phyloP scores from a whole-genome alignment of 2,888 invertebrate species.

The Torymus aiolomorphi region DNA sequence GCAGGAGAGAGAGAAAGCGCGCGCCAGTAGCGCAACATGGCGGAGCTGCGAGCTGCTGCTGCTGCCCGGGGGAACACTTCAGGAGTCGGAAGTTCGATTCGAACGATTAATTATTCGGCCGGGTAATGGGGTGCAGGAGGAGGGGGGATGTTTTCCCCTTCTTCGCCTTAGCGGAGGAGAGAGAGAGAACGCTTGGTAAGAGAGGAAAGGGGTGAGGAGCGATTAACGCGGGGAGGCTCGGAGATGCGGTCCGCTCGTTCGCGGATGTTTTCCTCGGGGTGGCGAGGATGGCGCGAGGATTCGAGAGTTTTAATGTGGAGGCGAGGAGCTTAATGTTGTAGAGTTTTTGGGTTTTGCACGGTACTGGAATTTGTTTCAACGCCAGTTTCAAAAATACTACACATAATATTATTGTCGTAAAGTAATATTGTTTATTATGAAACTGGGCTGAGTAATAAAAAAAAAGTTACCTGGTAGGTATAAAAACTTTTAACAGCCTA shows the following conservation, averaged over 20 bases:
- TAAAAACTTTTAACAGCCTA: no score
- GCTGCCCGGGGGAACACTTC: conserved; percentile 64
- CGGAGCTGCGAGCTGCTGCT: conserved; percentile 58
- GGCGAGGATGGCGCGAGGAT: no score
- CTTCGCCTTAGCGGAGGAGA: neutral
- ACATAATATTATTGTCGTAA: no score
- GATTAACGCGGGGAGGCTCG: conserved; percentile 27
- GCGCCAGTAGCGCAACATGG: conserved; percentile 70
- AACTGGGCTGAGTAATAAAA: no score
- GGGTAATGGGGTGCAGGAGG: conserved; percentile 31
- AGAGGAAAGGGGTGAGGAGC: neutral
- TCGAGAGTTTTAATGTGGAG: no score
- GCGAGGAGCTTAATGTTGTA: no score
- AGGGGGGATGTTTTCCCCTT: conserved; percentile 3
- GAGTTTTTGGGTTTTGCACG: no score
- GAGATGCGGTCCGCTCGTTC: neutral
- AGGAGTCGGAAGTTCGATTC: conserved; percentile 70
- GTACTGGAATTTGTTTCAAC: no score
- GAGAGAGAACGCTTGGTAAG: neutral
- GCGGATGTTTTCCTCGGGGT: no score
- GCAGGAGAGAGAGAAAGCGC: neutral
- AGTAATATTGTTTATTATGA: no score
- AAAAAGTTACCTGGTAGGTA: no score
- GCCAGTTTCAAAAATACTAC: no score
- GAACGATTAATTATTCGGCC: conserved; percentile 67